Base-by-base conservation (phyloP, 2,888 invertebrate genomes). In the Invenusta paracnida region DNA sequence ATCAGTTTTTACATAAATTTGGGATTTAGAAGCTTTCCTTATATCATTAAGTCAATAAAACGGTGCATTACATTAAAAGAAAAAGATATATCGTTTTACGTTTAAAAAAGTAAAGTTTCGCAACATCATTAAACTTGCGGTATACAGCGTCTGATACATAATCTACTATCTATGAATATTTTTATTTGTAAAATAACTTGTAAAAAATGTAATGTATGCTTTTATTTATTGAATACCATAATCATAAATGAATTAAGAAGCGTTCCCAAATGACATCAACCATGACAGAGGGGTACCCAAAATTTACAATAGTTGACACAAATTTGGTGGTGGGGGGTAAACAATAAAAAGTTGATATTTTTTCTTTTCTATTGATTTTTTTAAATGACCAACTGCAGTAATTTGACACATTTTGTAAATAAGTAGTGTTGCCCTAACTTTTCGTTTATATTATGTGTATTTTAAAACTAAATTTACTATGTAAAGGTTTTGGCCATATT, bases 331-430 rank as follows among this genome's bases (percentile, higher is more conserved):
- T 5, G 73, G 27, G 73, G 73, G 73, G 73, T 5, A 5, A 13
- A 13, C 73, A n/a, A 73, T 73, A 2, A 73, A 73, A 73, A 73
- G 11, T n/a, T 73, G n/a, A n/a, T n/a, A n/a, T n/a, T n/a, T n/a
- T n/a, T 73, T 48, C 48, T 48, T 17, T 48, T 48, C 5, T 48
- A 17, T 11, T 48, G 17, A 11, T 48, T 48, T 48, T 5, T 48
- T 48, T 48, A 48, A 48, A 48, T 48, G 48, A 48, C 73, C 73
- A 73, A 25, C 17, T 25, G 11, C 73, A 73, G 73, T 73, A 73
- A 73, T 73, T 13, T 13, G 73, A 73, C 11, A 73, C 73, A 73
- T 73, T 73, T 73, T 73, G 23, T 73, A 73, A 73, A 73, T 73
- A 48, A 11, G 48, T 48, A 48, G 48, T 48, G 48, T 17, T 48